phyloP scores from a whole-genome alignment of 2,888 invertebrate species.

The Odontocolon sp. region DNA sequence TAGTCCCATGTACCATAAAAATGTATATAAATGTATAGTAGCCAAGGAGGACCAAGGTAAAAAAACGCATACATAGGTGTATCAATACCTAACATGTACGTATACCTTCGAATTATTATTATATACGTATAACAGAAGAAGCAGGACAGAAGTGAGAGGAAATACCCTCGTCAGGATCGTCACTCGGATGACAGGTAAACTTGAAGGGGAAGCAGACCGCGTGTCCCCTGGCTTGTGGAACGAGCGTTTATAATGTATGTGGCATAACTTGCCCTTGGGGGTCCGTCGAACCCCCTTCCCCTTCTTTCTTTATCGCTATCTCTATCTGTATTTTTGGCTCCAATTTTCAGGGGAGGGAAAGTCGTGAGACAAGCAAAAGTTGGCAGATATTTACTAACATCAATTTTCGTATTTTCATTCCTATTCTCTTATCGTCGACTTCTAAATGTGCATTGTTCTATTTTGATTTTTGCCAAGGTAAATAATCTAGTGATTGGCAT shows the following conservation, averaged over 20 bases:
- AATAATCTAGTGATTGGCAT: too few relatives aligned
- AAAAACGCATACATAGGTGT: neutral
- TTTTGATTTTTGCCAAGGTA: too few relatives aligned
- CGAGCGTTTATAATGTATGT: conserved; percentile 57
- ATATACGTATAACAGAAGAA: conserved; percentile 46
- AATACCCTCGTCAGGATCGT: conserved; percentile 79
- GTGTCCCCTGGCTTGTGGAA: conserved; percentile 58
- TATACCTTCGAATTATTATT: conserved; percentile 7
- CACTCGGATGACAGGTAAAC: conserved; percentile 79
- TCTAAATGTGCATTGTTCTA: too few relatives aligned
- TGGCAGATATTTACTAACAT: too few relatives aligned
- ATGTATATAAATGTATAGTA: conserved; percentile 25
- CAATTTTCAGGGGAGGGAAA: neutral
- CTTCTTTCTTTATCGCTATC: neutral
- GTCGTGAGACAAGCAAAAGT: neutral
- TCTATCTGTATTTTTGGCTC: neutral
- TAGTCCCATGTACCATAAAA: conserved; percentile 26
- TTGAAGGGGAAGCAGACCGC: conserved; percentile 49
- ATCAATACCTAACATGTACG: neutral
- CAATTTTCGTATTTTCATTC: too few relatives aligned
- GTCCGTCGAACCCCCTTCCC: conserved; percentile 4
- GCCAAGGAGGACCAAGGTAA: conserved; percentile 16
- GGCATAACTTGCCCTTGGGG: conserved; percentile 58
- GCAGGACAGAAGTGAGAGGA: conserved; percentile 22
- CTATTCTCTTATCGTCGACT: too few relatives aligned